These are phyloP conservation scores for Ectobius pallidus DNA, from an alignment of 2,888 invertebrate species.

Conservation along the genomic window DNA sequence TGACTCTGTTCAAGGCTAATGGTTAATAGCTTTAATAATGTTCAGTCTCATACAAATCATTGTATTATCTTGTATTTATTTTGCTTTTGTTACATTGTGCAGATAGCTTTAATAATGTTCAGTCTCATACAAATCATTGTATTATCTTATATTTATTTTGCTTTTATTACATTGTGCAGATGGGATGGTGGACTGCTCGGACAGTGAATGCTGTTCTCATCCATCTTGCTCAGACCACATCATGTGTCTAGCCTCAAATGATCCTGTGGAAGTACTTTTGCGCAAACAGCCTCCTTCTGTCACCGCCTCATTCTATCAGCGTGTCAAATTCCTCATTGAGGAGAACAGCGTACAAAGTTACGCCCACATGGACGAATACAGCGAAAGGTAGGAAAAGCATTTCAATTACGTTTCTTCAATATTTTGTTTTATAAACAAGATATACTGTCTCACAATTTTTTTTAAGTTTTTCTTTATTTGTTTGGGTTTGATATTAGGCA, in stretches of 20 bases:
- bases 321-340: conserved; percentile 97
- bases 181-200: conserved; percentile 97
- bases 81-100: too few relatives aligned
- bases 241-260: conserved; percentile 95
- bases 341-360: conserved; percentile 99
- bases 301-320: conserved; percentile 96
- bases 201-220: conserved; percentile 96
- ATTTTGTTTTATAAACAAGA: conserved; percentile 34
- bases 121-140: too few relatives aligned
- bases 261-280: conserved; percentile 94
- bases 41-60: too few relatives aligned
- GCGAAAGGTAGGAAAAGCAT: conserved; percentile 85
- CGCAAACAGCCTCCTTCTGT: conserved; percentile 96
- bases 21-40: too few relatives aligned
- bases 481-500: conserved; percentile 17
- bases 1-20: too few relatives aligned
- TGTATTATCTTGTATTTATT: too few relatives aligned
- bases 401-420: not conserved
- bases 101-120: too few relatives aligned
- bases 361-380: conserved; percentile 96
- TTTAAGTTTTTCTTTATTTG: not conserved
- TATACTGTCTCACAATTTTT: conserved; percentile 32
- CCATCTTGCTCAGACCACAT: conserved; percentile 86
- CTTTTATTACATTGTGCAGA: conserved; percentile 74
- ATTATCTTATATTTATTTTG: too few relatives aligned